Evolutionary conservation across 2,888 invertebrate species (phyloP).

Genomic region (Erebia epiphron): DNA sequence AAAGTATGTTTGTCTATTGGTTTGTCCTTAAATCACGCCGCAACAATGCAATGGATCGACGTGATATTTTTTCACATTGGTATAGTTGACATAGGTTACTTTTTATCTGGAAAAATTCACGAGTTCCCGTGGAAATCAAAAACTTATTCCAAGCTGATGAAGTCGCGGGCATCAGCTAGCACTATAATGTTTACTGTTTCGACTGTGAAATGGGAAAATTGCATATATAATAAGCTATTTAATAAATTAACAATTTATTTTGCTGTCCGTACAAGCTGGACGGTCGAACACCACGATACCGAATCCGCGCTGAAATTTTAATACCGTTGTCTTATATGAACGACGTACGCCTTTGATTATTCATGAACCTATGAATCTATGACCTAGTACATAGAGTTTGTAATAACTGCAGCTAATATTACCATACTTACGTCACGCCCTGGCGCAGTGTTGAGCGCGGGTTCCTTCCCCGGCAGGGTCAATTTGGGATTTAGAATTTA

Average conservation of each 20-base stretch:
- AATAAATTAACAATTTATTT: neutral
- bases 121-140: too few relatives aligned
- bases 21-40: too few relatives aligned
- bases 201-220: neutral
- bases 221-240: neutral
- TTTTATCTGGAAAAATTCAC: too few relatives aligned
- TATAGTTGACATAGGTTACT: too few relatives aligned
- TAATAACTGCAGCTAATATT: neutral
- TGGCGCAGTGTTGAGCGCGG: too few relatives aligned
- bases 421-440: neutral
- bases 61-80: too few relatives aligned
- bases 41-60: too few relatives aligned
- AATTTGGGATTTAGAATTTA: too few relatives aligned
- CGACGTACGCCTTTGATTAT: constrained; percentile 29
- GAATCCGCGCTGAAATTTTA: constrained; percentile 40
- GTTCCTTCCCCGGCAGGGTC: too few relatives aligned
- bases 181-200: neutral
- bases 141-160: too few relatives aligned
- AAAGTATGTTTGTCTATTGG: too few relatives aligned
- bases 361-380: constrained; percentile 20
- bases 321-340: constrained; percentile 40
- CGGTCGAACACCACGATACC: constrained; percentile 19
- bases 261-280: constrained; percentile 21
- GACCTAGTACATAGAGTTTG: neutral
- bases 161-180: too few relatives aligned